phyloP scores from a whole-genome alignment of 2,797 vertebrate genomes.

The Psittacula derbiana region DNA sequence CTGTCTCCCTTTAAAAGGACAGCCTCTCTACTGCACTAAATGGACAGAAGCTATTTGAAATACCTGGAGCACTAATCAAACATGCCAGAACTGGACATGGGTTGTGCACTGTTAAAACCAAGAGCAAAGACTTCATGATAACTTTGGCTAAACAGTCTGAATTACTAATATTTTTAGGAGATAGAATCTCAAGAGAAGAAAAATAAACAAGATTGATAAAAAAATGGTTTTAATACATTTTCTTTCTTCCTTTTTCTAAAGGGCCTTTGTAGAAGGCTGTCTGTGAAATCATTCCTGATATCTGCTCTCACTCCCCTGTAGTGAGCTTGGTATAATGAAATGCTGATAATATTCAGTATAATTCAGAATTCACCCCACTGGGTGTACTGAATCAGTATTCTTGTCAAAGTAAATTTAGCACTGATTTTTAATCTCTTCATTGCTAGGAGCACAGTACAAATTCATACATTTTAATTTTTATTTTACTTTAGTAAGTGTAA shows the following conservation, averaged over 20 bases:
- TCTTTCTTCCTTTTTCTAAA: not conserved
- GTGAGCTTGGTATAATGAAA: not conserved
- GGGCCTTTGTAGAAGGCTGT: not conserved
- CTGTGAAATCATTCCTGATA: conserved; percentile 1
- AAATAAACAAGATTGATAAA: not conserved
- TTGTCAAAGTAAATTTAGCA: conserved; percentile 57
- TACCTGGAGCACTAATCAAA: not conserved
- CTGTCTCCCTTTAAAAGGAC: not conserved
- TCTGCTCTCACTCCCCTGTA: not conserved
- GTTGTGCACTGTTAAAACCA: not conserved
- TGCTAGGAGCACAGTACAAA: conserved; percentile 45
- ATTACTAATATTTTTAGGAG: not conserved
- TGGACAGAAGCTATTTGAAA: not conserved
- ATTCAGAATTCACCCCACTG: conserved; percentile 31
- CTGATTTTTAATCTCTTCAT: conserved; percentile 53
- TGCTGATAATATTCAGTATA: conserved; percentile 16
- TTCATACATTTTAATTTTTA: conserved; percentile 67
- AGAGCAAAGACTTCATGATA: not conserved
- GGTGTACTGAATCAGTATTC: conserved; percentile 45
- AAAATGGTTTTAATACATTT: not conserved
- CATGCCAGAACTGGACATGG: not conserved
- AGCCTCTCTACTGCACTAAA: not conserved
- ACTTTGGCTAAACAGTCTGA: not conserved
- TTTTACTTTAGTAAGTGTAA: conserved; percentile 63
- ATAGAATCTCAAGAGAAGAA: not conserved